Base-by-base conservation (phyloP, 2,113 vertebrate genomes). In the Ceyx margarethae region DNA sequence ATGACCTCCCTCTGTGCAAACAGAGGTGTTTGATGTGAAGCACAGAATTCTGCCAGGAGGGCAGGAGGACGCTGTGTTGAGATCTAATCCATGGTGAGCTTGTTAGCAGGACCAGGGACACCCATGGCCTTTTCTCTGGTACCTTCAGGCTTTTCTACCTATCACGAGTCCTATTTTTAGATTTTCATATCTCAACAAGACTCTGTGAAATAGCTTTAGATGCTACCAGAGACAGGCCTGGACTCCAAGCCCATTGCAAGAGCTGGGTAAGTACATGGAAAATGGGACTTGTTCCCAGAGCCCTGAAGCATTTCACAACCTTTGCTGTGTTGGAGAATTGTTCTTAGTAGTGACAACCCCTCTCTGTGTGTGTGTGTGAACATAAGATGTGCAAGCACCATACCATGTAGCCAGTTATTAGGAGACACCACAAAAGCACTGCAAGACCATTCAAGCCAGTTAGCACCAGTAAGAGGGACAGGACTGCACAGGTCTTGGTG, bases 281-380 rank as follows among this genome's bases (percentile, higher is more conserved):
- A 14, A 21, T 1, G 9, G 45, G 33, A 82, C 1, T 0, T 0
- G 0, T 17, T 37, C 37, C 33, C 29, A 29, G 62, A 19, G 51
- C 90, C 82, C 46, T 23, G 72, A 19, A 31, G 79, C 46, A 1
- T 21, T 61, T 28, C 50, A 7, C 43, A 42, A 22, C 79, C 90
- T 90, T 82, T 85, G 45, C 28, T 0, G 1, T 7, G 53, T 6
- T 69, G 78, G 43, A 69, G 67, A 67, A 10, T 9, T 50, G 17
- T 57, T 46, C 46, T 19, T 51, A 4, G 53, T 9, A 13, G 29
- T 2, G 60, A 20, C 13, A 42, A 20, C 28, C 54, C 37, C 31
- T 81, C 12, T 3, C 1, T 3, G 8, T 31, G n/a, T 15, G 33
- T 18, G n/a, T 53, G 51, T 40, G 87, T 40, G 6, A 53, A 71